Conservation (phyloP, 1,140 invertebrate species). For the Subanguina moxae region DNA sequence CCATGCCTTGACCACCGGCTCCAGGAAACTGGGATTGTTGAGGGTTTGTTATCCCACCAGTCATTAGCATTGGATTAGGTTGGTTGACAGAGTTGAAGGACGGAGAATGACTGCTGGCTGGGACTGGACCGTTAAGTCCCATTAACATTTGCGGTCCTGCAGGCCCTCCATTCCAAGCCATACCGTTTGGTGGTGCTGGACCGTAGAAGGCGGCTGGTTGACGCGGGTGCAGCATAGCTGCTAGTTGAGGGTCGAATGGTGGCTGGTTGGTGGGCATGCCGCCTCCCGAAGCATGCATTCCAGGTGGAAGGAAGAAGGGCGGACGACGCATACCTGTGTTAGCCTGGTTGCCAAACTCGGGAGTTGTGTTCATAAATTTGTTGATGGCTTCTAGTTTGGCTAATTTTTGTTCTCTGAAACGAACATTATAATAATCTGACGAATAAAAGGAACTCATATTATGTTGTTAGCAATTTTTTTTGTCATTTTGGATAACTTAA, state of each 20-base stretch:
- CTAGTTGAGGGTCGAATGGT: not conserved
- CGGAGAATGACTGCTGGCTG: too few species aligned
- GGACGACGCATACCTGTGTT: not conserved
- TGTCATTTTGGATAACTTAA: too few species aligned
- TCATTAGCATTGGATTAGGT: not conserved
- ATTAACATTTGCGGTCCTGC: not conserved
- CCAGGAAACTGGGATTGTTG: not conserved
- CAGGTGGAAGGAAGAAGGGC: not conserved
- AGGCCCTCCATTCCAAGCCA: not conserved
- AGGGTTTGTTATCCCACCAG: not conserved
- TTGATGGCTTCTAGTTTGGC: not conserved
- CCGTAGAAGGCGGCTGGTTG: not conserved
- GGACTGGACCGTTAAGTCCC: too few species aligned
- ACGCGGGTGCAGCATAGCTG: not conserved
- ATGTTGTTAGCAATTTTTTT: too few species aligned
- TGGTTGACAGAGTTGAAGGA: too few species aligned
- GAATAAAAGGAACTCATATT: too few species aligned
- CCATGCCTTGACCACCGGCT: not conserved
- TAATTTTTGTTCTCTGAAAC: not conserved
- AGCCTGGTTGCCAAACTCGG: not conserved
- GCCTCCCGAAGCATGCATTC: not conserved
- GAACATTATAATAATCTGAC: too few species aligned
- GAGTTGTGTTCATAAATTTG: not conserved
- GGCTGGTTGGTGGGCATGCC: not conserved
- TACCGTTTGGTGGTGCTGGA: not conserved